Conservation (phyloP, 2,113 vertebrate genomes). For the Hemibates koningsi region DNA sequence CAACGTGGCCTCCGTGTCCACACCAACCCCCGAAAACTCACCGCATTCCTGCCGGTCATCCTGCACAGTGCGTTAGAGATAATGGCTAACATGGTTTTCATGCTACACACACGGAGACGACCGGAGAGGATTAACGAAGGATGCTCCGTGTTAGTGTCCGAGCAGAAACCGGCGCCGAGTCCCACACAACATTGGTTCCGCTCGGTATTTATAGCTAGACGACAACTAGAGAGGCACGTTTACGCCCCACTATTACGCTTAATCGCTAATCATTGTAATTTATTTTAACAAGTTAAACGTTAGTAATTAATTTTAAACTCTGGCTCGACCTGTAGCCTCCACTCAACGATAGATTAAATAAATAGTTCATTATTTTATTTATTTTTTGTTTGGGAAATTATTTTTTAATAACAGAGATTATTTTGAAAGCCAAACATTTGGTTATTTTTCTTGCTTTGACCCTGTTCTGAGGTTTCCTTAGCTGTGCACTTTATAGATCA, state of each 20-base stretch:
- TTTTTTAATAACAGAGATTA: not conserved
- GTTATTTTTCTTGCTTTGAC: not conserved
- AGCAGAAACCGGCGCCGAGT: not conserved
- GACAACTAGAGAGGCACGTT: fast-evolving
- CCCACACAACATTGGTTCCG: not conserved
- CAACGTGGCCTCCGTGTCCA: not conserved
- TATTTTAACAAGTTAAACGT: not conserved
- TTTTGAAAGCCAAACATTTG: not conserved
- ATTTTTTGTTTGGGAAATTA: not conserved
- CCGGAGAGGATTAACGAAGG: not conserved
- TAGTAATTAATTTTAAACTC: not conserved
- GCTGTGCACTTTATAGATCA: not conserved
- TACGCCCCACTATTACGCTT: fast-evolving
- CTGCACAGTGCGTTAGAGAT: constrained; percentile 78
- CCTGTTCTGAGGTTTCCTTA: not conserved
- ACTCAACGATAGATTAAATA: not conserved
- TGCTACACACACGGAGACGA: constrained; percentile 30
- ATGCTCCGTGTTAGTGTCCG: not conserved
- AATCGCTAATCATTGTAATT: not conserved
- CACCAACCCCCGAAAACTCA: constrained; percentile 22
- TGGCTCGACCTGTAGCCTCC: not conserved
- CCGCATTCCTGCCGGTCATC: constrained; percentile 67
- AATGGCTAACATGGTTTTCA: constrained; percentile 83
- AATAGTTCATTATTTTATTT: not conserved
- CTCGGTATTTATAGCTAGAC: not conserved